Base-by-base conservation (phyloP, 1,140 invertebrate species). In the Daktulosphaira vitifoliae region DNA sequence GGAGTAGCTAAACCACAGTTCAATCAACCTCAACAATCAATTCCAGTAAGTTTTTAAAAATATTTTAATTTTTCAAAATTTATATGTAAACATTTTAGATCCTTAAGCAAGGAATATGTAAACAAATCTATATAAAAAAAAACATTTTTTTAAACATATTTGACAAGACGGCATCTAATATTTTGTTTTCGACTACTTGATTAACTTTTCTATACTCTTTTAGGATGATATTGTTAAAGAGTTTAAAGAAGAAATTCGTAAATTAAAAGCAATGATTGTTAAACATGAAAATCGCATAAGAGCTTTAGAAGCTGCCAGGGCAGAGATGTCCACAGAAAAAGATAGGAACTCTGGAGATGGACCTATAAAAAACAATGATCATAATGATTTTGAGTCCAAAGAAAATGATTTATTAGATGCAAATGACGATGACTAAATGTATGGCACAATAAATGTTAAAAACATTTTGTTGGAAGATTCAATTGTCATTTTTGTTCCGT, bases 231-330 rank as follows among this genome's bases (percentile, higher is more conserved):
- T 82, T 66, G 74, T 92, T 13, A 88, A 92, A 69, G 90, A 93
- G 71, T 84, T 91, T 67, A 80, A 83, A 29, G 86, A 89, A 70
- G 89, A 92, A 74, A 89, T 93, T 69, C 82, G 90, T 49, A 92
- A 92, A 74, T 77, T 96, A 65, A 96, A 96, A 74, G 86, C 90
- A 3, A 89, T 95, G 71, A 89, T 96, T 68, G 86, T 96, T 3
- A 94, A 94, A 72, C 93, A 97, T 73, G 93, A 97, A 76, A 91
- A 91, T 69, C 81, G 92, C 67, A 89, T 90, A 71, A 78, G 85
- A 62, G 80, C 85, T 13, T 72, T 90, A 9, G 87, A 90, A 71
- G 82, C 83, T n/a, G 29, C 53, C 20, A 39, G 39, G 29, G 42
- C 18, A 1, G 56, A 62, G 4, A 25, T 46, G 26, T 20, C n/a